Evolutionary conservation across 2,797 vertebrate species (phyloP).

Genomic region (Tenualosa ilisha): DNA sequence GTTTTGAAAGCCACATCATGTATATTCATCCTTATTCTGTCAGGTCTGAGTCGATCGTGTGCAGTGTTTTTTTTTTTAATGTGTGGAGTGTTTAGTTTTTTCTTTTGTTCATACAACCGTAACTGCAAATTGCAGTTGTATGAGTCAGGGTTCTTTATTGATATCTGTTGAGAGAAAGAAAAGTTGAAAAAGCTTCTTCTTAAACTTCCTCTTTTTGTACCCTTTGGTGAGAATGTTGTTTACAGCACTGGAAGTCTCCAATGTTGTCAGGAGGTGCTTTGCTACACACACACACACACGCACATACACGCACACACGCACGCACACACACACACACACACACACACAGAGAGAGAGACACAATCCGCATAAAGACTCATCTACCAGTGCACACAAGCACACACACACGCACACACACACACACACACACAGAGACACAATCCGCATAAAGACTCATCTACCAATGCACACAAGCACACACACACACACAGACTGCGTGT

Average conservation of each 20-base stretch:
- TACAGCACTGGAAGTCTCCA: background rate
- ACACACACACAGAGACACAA: slow-evolving; percentile 13
- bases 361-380: background rate
- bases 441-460: no score
- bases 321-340: slow-evolving; percentile 25
- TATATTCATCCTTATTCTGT: background rate
- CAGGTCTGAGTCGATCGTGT: background rate
- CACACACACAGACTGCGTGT: no score
- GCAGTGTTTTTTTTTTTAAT: background rate
- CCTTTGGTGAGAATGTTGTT: background rate
- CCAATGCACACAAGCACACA: background rate
- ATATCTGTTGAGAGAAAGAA: background rate
- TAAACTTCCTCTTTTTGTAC: background rate
- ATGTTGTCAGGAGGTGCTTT: background rate
- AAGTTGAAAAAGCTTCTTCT: background rate
- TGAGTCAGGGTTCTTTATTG: background rate
- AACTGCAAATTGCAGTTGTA: background rate
- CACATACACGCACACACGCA: slow-evolving; percentile 22
- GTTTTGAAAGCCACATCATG: background rate
- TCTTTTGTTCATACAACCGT: no score
- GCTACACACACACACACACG: background rate
- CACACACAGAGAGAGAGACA: slow-evolving; percentile 9
- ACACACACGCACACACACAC: slow-evolving; percentile 8
- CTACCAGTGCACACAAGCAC: background rate
- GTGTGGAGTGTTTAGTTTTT: background rate